These are phyloP conservation scores for Zoanthus solanderi DNA, from an alignment of 92 coral and sea anemone species.

Conservation along the genomic window DNA sequence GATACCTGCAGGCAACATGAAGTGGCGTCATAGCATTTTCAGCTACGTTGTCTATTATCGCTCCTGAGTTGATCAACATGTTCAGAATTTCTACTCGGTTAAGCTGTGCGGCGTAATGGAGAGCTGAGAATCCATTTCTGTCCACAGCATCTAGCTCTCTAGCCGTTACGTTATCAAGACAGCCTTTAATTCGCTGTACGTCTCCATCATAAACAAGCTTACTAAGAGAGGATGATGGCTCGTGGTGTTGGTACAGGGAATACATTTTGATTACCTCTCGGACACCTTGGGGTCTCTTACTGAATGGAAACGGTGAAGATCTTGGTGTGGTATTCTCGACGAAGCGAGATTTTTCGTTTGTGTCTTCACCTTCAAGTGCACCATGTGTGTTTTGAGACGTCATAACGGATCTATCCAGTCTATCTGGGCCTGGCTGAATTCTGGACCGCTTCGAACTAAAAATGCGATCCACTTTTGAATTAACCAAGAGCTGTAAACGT, in stretches of 20 bases:
- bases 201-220: constrained; percentile 32
- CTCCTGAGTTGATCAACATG: constrained; percentile 35
- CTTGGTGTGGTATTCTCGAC: constrained; percentile 20
- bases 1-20: constrained; percentile 32
- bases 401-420: neutral
- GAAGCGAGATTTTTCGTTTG: constrained; percentile 11
- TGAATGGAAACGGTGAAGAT: neutral
- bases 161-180: neutral
- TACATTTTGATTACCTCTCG: constrained; percentile 45
- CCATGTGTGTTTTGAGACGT: constrained; percentile 27
- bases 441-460: neutral
- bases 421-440: neutral
- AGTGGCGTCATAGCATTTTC: constrained; percentile 33
- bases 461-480: neutral
- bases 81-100: constrained; percentile 41
- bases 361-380: neutral
- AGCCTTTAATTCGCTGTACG: neutral
- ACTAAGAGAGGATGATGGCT: constrained; percentile 29
- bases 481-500: too few relatives aligned
- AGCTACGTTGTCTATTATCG: constrained; percentile 12
- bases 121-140: constrained; percentile 32
- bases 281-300: constrained; percentile 37
- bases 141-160: constrained; percentile 20
- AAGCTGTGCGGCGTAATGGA: constrained; percentile 41
- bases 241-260: constrained; percentile 26